Conservation (phyloP, 1,140 invertebrate species). For the Zaprionus capensis region DNA sequence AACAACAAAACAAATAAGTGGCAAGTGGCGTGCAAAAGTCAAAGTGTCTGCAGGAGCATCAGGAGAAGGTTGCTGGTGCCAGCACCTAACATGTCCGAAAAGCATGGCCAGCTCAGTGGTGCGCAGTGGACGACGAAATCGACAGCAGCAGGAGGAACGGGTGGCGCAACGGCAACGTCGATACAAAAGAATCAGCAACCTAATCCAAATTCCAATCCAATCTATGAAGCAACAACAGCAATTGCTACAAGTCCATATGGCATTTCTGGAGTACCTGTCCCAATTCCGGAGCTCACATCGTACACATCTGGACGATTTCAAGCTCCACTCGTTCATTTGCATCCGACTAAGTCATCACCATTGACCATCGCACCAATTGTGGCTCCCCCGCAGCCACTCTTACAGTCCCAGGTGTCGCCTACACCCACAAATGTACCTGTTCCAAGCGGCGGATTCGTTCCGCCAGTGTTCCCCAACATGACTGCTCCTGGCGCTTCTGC, state of each 20-base stretch:
- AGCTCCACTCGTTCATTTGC: conserved; percentile 60
- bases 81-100: conserved; percentile 81
- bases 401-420: conserved; percentile 59
- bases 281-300: conserved; percentile 48
- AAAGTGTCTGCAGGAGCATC: conserved; percentile 41
- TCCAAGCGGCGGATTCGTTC: conserved; percentile 74
- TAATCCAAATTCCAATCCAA: conserved; percentile 36
- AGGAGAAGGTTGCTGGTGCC: conserved; percentile 30
- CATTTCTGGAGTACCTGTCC: conserved; percentile 47
- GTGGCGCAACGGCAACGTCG: conserved; percentile 42
- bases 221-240: conserved; percentile 36
- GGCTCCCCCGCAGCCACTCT: conserved; percentile 14
- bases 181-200: conserved; percentile 46
- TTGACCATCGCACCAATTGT: conserved; percentile 61
- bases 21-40: conserved; percentile 25
- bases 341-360: conserved; percentile 56
- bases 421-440: conserved; percentile 78
- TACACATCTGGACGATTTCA: conserved; percentile 73
- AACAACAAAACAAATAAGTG: conserved; percentile 30
- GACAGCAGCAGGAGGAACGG: conserved; percentile 57
- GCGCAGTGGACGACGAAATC: conserved; percentile 78
- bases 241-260: conserved; percentile 46
- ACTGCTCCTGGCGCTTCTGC: conserved; percentile 31
- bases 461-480: conserved; percentile 66
- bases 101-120: conserved; percentile 76